Percentiles rank a stretch among this genome's conserved stretches.
Conservation (phyloP, 92 coral and sea anemone genomes). For the Parazoanthus darwini region DNA sequence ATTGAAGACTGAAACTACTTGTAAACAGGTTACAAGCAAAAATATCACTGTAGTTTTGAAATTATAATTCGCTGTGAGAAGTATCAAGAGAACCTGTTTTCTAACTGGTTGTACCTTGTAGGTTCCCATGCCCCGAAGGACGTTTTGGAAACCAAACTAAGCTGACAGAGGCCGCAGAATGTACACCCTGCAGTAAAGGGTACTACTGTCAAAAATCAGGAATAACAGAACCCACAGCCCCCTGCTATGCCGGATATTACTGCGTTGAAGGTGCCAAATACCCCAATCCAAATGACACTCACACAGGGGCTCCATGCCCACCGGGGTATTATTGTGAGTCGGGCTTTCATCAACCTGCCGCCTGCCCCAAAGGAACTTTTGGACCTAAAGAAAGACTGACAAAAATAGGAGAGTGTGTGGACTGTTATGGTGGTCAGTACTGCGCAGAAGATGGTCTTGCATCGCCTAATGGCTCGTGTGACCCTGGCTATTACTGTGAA, state of each 20-base stretch:
- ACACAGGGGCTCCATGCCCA: constrained; percentile 92
- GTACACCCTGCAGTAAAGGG: constrained; percentile 85
- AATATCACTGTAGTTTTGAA: neutral
- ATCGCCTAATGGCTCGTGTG: constrained; percentile 88
- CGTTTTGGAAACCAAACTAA: constrained; percentile 88
- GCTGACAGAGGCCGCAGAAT: constrained; percentile 61
- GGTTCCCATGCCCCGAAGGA: constrained; percentile 91
- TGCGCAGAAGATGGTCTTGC: constrained; percentile 83
- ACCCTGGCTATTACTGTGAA: constrained; percentile 86
- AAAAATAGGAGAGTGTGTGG: constrained; percentile 74
- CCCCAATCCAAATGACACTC: constrained; percentile 87
- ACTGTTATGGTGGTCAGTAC: constrained; percentile 90
- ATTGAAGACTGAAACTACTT: too few species aligned
- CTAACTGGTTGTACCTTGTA: constrained; percentile 3
- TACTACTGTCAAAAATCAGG: constrained; percentile 88
- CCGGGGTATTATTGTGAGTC: constrained; percentile 79
- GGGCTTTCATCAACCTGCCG: constrained; percentile 79
- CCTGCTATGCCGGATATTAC: constrained; percentile 93
- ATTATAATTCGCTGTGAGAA: neutral
- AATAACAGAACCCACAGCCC: constrained; percentile 76
- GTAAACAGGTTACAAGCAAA: too few species aligned
- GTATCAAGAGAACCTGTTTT: neutral
- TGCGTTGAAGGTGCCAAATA: constrained; percentile 80
- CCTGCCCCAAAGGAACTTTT: constrained; percentile 91
- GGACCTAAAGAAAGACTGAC: constrained; percentile 76